These are phyloP conservation scores for Acanthaster planci DNA, from an alignment of 35 echinoderm and acorn worm genomes.

Conservation along the genomic window DNA sequence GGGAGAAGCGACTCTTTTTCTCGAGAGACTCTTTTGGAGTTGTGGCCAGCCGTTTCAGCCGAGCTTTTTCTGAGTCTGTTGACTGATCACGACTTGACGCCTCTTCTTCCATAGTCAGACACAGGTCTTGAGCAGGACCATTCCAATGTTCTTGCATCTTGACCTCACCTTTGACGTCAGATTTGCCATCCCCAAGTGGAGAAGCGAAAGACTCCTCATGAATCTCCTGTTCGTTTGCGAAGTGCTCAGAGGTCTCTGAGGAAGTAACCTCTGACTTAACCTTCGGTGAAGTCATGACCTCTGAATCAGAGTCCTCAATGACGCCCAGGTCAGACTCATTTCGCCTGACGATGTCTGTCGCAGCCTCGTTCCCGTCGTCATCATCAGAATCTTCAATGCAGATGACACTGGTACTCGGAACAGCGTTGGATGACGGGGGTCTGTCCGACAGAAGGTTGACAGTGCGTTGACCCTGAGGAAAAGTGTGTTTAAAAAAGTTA, in stretches of 20 bases:
- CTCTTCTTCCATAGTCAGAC: background rate
- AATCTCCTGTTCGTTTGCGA: background rate
- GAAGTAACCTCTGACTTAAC: background rate
- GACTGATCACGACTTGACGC: background rate
- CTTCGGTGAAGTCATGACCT: background rate
- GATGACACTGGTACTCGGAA: background rate
- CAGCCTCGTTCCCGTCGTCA: background rate
- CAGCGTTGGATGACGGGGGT: background rate
- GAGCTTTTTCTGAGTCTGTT: conserved; percentile 5
- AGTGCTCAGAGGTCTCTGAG: background rate
- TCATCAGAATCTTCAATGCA: conserved; percentile 11
- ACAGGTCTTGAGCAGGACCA: background rate
- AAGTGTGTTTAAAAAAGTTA: too few relatives aligned
- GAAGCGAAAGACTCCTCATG: too few relatives aligned
- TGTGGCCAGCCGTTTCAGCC: conserved; percentile 1
- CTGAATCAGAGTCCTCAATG: background rate
- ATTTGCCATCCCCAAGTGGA: background rate
- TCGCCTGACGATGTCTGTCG: background rate
- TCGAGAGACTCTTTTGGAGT: background rate
- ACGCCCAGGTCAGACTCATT: background rate
- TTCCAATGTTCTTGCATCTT: background rate
- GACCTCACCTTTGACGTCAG: background rate
- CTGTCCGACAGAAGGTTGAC: background rate
- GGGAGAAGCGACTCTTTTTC: background rate
- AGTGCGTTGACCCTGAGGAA: background rate